These are phyloP conservation scores for Oceanites oceanicus DNA, from an alignment of 2,113 vertebrate genomes.

Conservation along the genomic window DNA sequence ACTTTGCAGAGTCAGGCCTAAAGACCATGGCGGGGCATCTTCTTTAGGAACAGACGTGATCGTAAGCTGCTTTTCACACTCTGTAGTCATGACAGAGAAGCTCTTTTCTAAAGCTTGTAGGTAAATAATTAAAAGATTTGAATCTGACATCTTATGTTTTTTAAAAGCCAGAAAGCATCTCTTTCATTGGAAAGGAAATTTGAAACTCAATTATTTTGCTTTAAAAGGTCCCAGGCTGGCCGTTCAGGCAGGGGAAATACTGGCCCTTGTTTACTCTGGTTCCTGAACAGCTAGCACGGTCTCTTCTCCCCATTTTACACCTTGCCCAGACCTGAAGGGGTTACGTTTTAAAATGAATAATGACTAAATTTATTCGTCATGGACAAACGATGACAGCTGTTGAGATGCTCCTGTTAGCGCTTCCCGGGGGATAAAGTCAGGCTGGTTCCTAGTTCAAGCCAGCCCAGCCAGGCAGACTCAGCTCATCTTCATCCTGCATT, in stretches of 20 bases:
- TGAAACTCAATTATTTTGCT: background rate
- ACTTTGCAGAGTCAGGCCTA: rapidly evolving
- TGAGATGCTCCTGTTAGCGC: conserved; percentile 56
- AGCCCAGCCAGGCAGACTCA: background rate
- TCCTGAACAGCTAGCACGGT: background rate
- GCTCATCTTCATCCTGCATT: background rate
- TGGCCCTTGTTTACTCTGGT: background rate
- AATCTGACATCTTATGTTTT: background rate
- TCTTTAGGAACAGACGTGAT: background rate
- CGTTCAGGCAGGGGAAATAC: background rate
- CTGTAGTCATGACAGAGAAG: background rate
- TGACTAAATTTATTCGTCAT: conserved; percentile 54
- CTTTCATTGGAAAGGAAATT: background rate
- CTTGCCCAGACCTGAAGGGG: conserved; percentile 35
- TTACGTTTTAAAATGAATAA: conserved; percentile 37
- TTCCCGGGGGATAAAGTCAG: conserved; percentile 55
- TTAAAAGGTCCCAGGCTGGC: background rate
- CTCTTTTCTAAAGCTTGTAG: background rate
- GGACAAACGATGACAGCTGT: conserved; percentile 59
- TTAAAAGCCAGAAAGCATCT: background rate
- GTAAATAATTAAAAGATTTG: background rate
- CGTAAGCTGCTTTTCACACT: background rate
- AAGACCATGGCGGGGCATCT: background rate
- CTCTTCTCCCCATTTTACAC: background rate
- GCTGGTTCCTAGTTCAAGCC: conserved; percentile 23